Conservation (phyloP, 2,797 vertebrate species). For the Myioborus miniatus region DNA sequence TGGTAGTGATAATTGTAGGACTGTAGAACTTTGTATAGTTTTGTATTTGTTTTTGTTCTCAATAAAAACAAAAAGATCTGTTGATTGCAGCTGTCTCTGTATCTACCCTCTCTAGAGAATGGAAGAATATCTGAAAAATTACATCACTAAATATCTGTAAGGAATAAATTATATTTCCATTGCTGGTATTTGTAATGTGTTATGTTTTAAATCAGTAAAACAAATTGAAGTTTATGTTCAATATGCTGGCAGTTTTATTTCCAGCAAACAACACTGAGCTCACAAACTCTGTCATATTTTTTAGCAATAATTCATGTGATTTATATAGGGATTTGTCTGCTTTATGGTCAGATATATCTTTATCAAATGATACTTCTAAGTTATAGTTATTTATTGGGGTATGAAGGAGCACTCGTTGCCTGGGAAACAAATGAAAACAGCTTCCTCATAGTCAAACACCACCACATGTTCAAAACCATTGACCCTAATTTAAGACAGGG, state of each 20-base stretch:
- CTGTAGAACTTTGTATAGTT: not conserved
- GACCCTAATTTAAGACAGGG: constrained; percentile 4
- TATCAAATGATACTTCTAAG: constrained; percentile 30
- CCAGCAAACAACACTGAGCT: constrained; percentile 26
- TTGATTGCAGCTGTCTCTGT: constrained; percentile 58
- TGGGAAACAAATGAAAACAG: constrained; percentile 50
- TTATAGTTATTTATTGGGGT: constrained; percentile 30
- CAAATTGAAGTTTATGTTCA: constrained; percentile 48
- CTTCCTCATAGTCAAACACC: constrained; percentile 4
- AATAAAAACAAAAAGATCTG: constrained; percentile 42
- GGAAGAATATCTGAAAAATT: constrained; percentile 73
- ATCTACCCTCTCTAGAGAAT: constrained; percentile 44
- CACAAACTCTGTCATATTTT: constrained; percentile 24
- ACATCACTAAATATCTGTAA: constrained; percentile 74
- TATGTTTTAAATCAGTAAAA: constrained; percentile 68
- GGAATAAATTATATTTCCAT: constrained; percentile 67
- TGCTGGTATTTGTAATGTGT: constrained; percentile 49
- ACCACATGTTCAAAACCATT: not conserved
- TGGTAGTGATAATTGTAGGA: not conserved
- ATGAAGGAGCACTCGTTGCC: constrained; percentile 31
- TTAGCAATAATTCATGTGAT: constrained; percentile 29
- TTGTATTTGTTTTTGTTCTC: not conserved
- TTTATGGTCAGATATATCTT: constrained; percentile 37
- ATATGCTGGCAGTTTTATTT: constrained; percentile 52
- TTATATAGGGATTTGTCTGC: constrained; percentile 27